Conservation (phyloP, 2,888 invertebrate genomes). For the Branchinecta sandiegonensis region DNA sequence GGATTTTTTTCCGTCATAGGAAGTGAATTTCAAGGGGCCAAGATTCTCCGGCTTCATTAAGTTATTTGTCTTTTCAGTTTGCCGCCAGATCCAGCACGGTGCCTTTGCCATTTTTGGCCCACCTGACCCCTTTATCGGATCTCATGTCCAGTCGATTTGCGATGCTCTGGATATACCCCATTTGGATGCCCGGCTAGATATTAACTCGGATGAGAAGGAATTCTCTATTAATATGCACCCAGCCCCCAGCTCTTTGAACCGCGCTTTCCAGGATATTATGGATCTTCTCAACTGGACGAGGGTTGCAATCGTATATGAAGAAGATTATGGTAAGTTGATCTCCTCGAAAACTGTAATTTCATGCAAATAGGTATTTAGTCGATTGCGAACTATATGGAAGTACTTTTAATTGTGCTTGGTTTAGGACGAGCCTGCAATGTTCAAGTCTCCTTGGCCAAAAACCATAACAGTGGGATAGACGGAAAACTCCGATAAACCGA, state of each 20-base stretch:
- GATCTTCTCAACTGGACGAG: conserved; percentile 79
- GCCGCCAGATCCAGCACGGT: conserved; percentile 51
- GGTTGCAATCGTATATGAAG: conserved; percentile 84
- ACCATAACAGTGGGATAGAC: no score
- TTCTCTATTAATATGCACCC: conserved; percentile 67
- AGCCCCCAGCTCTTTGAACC: conserved; percentile 52
- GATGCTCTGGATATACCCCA: conserved; percentile 66
- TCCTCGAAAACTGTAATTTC: not conserved
- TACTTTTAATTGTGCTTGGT: no score
- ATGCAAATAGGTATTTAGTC: no score
- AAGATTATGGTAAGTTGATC: conserved; percentile 57
- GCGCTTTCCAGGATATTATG: conserved; percentile 69
- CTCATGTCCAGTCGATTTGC: conserved; percentile 63
- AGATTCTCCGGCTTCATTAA: not conserved
- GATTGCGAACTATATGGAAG: no score
- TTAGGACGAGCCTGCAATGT: no score
- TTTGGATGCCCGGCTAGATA: conserved; percentile 51
- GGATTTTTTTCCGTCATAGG: not conserved
- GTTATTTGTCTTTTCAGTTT: conserved; percentile 40
- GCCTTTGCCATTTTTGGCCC: conserved; percentile 63
- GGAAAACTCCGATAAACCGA: no score
- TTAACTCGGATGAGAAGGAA: conserved; percentile 39
- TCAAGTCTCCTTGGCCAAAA: no score
- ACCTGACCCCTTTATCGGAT: conserved; percentile 52
- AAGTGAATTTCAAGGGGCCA: no score